Percentiles rank a stretch among this genome's conserved stretches.
Evolutionary conservation across 2,113 vertebrate species (phyloP).

Genomic region (Paraplagusia blochii): DNA sequence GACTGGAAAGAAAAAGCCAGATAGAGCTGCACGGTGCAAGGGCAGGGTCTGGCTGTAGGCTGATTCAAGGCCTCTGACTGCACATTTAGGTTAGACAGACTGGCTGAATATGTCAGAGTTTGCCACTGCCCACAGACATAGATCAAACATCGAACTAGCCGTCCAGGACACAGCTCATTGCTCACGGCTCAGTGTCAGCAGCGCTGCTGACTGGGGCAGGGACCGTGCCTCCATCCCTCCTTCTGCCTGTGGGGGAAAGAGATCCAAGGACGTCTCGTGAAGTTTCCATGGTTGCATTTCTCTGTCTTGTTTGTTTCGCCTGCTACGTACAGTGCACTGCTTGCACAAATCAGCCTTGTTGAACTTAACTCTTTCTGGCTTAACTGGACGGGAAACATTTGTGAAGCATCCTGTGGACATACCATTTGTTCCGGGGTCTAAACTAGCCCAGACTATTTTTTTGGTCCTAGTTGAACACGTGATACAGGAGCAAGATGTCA

Average conservation of each 20-base stretch:
- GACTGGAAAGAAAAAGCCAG: conserved; percentile 21
- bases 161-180: conserved; percentile 42
- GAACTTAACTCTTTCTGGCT: conserved; percentile 37
- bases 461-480: too few relatives aligned
- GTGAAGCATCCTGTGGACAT: not conserved
- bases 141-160: conserved; percentile 50
- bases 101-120: conserved; percentile 38
- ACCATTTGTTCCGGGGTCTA: conserved; percentile 34
- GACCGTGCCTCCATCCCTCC: conserved; percentile 14
- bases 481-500: too few relatives aligned
- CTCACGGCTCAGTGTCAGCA: conserved; percentile 42
- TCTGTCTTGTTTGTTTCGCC: conserved; percentile 54
- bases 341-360: conserved; percentile 53
- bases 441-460: too few relatives aligned
- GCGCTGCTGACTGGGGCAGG: conserved; percentile 23
- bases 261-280: conserved; percentile 53
- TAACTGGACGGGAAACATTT: not conserved
- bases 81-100: conserved; percentile 67
- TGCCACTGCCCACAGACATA: conserved; percentile 42
- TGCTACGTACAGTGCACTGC: conserved; percentile 39
- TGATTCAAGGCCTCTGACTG: conserved; percentile 44
- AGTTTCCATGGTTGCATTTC: conserved; percentile 49
- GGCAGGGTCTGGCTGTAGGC: conserved; percentile 45
- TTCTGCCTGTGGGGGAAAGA: conserved; percentile 11
- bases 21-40: conserved; percentile 9